Evolutionary conservation across 2,888 invertebrate species (phyloP).

Genomic region (Automeris io): DNA sequence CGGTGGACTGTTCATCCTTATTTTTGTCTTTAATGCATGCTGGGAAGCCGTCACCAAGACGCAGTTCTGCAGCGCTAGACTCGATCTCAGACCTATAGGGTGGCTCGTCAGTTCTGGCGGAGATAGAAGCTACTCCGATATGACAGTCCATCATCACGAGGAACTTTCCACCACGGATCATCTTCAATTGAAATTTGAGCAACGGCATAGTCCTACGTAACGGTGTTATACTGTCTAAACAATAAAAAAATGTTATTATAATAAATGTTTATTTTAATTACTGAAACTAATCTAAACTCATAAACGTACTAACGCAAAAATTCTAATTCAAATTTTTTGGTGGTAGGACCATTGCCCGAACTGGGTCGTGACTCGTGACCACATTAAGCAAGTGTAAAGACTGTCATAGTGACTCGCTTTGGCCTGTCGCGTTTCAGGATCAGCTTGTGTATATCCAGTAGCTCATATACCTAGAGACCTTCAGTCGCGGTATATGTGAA

Average conservation of each 20-base stretch:
- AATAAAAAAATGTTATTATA: no score
- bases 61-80: conserved; percentile 20
- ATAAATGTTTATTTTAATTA: background rate
- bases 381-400: no score
- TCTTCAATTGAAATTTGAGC: conserved; percentile 46
- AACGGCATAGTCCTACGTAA: conserved; percentile 31
- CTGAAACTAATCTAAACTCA: no score
- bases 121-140: conserved; percentile 32
- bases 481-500: no score
- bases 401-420: no score
- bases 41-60: conserved; percentile 33
- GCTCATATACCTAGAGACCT: no score
- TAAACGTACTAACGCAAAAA: no score
- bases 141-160: conserved; percentile 50
- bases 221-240: conserved; percentile 40
- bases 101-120: conserved; percentile 16
- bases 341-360: no score
- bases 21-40: conserved; percentile 36
- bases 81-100: conserved; percentile 36
- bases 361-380: no score
- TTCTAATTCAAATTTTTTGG: no score
- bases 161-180: conserved; percentile 37
- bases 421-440: no score
- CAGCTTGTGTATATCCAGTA: no score
- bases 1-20: conserved; percentile 23